Conservation (phyloP, 2,113 vertebrate species). For the Hippocampus guttulatus region DNA sequence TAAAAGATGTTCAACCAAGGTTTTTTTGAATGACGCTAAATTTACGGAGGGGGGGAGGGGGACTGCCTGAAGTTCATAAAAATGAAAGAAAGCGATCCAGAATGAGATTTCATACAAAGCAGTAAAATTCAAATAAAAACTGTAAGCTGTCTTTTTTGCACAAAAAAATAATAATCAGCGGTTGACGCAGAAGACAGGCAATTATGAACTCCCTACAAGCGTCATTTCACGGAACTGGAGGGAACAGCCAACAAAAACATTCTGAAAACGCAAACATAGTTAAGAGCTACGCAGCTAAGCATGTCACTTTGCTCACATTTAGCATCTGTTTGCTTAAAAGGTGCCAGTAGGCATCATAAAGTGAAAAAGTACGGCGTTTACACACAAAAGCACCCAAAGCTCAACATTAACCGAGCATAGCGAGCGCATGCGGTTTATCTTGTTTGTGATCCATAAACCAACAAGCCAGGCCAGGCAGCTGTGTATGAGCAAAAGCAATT, state of each 20-base stretch:
- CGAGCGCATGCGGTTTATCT: neutral
- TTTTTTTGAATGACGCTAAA: too few relatives aligned
- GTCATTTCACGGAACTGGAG: neutral
- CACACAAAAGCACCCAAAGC: neutral
- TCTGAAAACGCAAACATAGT: neutral
- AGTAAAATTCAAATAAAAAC: too few relatives aligned
- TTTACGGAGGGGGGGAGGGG: too few relatives aligned
- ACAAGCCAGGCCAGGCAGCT: neutral
- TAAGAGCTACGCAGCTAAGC: neutral
- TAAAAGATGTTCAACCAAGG: too few relatives aligned
- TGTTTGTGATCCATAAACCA: neutral
- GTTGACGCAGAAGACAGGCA: neutral
- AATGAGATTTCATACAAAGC: too few relatives aligned
- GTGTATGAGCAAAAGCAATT: constrained; percentile 26
- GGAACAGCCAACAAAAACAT: neutral
- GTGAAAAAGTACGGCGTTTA: neutral
- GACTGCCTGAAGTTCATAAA: too few relatives aligned
- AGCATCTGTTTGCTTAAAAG: neutral
- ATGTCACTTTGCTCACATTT: neutral
- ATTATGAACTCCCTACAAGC: too few relatives aligned
- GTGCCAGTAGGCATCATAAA: neutral
- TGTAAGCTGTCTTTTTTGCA: too few relatives aligned
- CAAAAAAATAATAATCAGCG: neutral
- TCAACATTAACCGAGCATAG: neutral
- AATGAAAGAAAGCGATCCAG: too few relatives aligned